Conservation (phyloP, 2,113 vertebrate genomes). For the rat (Rattus norvegicus) region GRCr8 NC_086022.1:16747501-16748000, state of each 20-base stretch:
- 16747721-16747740: neutral
- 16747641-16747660: neutral
- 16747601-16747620: neutral
- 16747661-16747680: neutral
- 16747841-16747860: no score
- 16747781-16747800: neutral
- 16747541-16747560: neutral
- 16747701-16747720: neutral
- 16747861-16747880: neutral
- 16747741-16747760: neutral
- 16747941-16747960: no score
- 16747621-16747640: neutral
- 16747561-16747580: neutral
- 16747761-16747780: neutral
- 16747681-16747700: neutral
- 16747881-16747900: neutral
- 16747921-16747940: neutral
- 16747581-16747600: neutral
- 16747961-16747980: neutral
- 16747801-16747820: neutral
- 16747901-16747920: neutral
- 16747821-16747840: rapidly evolving
- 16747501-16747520: neutral
- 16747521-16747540: neutral
- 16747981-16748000: neutral